These are phyloP conservation scores for Galerucella calmariensis DNA, from an alignment of 2,888 invertebrate species.

Conservation along the genomic window DNA sequence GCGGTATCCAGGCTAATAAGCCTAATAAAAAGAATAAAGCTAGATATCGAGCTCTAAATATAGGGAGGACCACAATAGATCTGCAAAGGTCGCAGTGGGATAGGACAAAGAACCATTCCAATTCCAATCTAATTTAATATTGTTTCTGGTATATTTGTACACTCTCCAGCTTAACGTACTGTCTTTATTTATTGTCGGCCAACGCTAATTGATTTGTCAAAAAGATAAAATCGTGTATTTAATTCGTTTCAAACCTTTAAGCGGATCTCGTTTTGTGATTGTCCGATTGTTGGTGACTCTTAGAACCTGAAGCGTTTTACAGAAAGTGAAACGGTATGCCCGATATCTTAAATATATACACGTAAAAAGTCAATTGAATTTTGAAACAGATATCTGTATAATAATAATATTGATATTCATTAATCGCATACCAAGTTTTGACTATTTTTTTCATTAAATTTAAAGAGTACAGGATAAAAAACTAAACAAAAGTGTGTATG, in stretches of 20 bases:
- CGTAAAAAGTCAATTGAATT: background rate
- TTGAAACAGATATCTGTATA: background rate
- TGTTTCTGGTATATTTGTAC: background rate
- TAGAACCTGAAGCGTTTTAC: slow-evolving; percentile 37
- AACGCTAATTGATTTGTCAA: slow-evolving; percentile 1
- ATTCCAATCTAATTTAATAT: too few relatives aligned
- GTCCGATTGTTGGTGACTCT: slow-evolving; percentile 6
- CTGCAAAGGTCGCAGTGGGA: too few relatives aligned
- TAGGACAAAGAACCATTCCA: too few relatives aligned
- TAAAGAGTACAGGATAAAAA: too few relatives aligned
- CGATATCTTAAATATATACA: slow-evolving; percentile 25
- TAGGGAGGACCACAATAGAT: too few relatives aligned
- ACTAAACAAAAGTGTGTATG: too few relatives aligned
- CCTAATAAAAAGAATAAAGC: too few relatives aligned
- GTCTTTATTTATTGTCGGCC: background rate
- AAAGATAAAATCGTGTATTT: background rate
- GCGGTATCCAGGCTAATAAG: too few relatives aligned
- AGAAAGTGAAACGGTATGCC: slow-evolving; percentile 46
- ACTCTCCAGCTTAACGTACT: background rate
- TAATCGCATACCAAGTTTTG: background rate
- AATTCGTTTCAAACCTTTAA: background rate
- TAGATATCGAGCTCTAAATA: too few relatives aligned
- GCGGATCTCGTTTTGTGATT: slow-evolving; percentile 29
- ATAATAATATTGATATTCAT: background rate
- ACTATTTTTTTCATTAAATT: too few relatives aligned